A percentile compares a stretch with the other conserved stretches of the same genome.
Conservation (phyloP, 2,113 vertebrate genomes). For the Pongo pygmaeus region DNA sequence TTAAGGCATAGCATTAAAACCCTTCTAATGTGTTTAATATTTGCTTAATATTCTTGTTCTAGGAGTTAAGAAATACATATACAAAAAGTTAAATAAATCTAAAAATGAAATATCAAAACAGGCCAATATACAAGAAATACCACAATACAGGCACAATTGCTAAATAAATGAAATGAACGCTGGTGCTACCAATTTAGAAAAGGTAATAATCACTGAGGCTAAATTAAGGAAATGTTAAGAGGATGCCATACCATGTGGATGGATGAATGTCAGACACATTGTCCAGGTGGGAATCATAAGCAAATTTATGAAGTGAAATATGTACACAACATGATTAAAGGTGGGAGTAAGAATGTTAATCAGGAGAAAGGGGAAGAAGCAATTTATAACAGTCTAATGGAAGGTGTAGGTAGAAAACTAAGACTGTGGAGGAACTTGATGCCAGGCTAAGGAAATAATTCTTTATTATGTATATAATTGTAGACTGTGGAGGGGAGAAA, state of each 20-base stretch:
- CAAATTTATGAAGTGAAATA: not conserved
- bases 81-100: constrained; percentile 41
- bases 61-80: not conserved
- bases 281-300: not conserved
- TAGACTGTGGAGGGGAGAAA: constrained; percentile 13
- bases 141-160: not conserved
- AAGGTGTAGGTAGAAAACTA: not conserved
- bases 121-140: not conserved
- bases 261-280: not conserved
- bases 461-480: not conserved
- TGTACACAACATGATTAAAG: not conserved
- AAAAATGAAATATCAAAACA: constrained; percentile 22
- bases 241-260: not conserved
- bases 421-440: not conserved
- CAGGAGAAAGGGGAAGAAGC: not conserved
- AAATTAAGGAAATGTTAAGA: constrained; percentile 27
- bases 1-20: not conserved
- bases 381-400: not conserved
- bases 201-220: not conserved
- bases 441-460: not conserved
- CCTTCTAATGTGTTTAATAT: constrained; percentile 13
- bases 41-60: constrained; percentile 20
- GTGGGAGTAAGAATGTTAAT: not conserved
- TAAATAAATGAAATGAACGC: not conserved
- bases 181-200: not conserved